Evolutionary conservation across 2,113 vertebrate species (phyloP).

Genomic region (Muscicapa adusta): DNA sequence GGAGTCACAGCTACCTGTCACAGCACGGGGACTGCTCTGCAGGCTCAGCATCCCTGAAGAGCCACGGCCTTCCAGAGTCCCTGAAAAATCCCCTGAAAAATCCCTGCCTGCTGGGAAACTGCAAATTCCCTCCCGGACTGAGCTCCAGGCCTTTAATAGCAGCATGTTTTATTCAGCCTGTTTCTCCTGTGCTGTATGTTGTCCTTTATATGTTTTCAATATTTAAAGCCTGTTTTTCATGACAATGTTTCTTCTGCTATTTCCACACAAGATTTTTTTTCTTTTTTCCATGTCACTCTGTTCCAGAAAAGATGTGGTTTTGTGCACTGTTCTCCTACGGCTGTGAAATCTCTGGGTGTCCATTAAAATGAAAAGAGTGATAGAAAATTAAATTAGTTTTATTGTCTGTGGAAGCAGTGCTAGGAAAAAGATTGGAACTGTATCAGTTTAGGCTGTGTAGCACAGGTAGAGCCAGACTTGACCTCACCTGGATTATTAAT

Average conservation of each 20-base stretch:
- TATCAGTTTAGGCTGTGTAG: not conserved
- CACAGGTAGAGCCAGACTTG: not conserved
- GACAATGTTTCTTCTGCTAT: not conserved
- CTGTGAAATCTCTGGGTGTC: not conserved
- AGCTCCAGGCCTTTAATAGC: not conserved
- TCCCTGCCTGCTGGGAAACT: not conserved
- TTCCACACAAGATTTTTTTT: not conserved
- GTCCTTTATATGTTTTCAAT: conserved; percentile 11
- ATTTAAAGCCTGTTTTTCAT: conserved; percentile 12
- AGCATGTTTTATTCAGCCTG: conserved; percentile 27
- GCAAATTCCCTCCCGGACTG: not conserved
- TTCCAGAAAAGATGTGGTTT: not conserved
- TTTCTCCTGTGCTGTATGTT: not conserved
- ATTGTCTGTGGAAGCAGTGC: not conserved
- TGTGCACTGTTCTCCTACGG: not conserved
- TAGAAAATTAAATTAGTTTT: not conserved
- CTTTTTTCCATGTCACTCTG: not conserved
- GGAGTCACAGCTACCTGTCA: conserved; percentile 22
- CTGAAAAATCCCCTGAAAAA: not conserved
- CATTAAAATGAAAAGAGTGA: not conserved
- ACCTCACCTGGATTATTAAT: not conserved
- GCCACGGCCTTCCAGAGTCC: not conserved
- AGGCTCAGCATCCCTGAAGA: not conserved
- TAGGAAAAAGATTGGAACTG: not conserved
- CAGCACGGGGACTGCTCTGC: not conserved